Conservation (phyloP, 2,113 vertebrate species). For the Ailuropoda melanoleuca region DNA sequence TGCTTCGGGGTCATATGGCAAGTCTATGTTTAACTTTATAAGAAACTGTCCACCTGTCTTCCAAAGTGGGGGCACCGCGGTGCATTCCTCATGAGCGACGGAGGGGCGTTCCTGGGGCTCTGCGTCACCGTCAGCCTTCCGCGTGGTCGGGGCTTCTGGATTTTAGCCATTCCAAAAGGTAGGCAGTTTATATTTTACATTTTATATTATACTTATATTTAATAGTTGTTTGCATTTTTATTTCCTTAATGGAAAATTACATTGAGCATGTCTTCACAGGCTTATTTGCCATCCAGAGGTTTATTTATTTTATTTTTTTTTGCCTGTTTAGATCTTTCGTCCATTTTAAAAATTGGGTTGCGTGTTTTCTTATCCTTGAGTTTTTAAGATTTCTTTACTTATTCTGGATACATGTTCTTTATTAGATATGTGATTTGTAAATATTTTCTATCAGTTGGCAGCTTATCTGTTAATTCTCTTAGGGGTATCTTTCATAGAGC, state of each 20-base stretch:
- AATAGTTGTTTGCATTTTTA: neutral
- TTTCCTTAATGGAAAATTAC: neutral
- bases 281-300: neutral
- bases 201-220: neutral
- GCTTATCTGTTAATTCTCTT: neutral
- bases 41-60: neutral
- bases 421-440: neutral
- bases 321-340: too few species aligned
- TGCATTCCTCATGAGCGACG: neutral
- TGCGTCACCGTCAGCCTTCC: neutral
- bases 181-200: neutral
- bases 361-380: neutral
- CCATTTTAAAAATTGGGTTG: neutral
- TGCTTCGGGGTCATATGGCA: neutral
- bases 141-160: neutral
- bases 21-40: neutral
- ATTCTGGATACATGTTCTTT: neutral
- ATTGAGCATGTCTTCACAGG: neutral
- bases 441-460: neutral
- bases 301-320: neutral
- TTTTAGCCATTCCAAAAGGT: neutral
- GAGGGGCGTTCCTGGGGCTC: neutral
- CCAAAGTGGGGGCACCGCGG: neutral
- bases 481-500: neutral
- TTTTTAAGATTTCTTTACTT: neutral